phyloP scores from a whole-genome alignment of 2,797 vertebrate genomes.

The Uromys caudimaculatus region DNA sequence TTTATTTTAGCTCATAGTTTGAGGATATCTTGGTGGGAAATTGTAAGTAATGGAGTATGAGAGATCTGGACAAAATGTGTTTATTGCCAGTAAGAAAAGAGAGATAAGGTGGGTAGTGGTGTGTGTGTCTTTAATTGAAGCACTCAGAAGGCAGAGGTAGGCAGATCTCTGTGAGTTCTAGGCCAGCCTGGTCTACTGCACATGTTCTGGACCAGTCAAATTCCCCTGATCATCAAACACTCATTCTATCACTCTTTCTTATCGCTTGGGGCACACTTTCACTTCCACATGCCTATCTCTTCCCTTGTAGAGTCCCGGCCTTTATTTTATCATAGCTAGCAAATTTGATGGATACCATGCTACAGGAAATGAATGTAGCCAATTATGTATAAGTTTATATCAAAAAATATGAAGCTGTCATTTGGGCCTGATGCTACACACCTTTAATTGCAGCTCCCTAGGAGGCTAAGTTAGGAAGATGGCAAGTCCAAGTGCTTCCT shows the following conservation, averaged over 20 bases:
- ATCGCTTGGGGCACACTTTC: background rate
- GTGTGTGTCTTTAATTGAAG: background rate
- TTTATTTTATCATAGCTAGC: background rate
- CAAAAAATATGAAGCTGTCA: background rate
- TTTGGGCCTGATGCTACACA: background rate
- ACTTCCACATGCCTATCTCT: too few relatives aligned
- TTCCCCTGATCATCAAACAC: background rate
- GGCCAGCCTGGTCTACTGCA: background rate
- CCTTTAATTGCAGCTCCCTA: too few relatives aligned
- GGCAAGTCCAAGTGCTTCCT: background rate
- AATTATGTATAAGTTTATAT: background rate
- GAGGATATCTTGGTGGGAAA: too few relatives aligned
- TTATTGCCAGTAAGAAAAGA: background rate
- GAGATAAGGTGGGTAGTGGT: background rate
- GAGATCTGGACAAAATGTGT: background rate
- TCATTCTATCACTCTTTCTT: too few relatives aligned
- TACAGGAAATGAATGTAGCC: background rate
- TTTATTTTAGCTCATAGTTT: background rate
- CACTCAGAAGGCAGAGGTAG: background rate
- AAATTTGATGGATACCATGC: background rate
- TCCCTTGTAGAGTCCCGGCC: too few relatives aligned
- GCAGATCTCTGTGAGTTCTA: background rate
- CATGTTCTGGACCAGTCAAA: background rate
- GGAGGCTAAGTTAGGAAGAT: background rate
- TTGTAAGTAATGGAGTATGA: too few relatives aligned